Evolutionary conservation across 2,113 vertebrate species (phyloP).

Genomic region (Lota lota): DNA sequence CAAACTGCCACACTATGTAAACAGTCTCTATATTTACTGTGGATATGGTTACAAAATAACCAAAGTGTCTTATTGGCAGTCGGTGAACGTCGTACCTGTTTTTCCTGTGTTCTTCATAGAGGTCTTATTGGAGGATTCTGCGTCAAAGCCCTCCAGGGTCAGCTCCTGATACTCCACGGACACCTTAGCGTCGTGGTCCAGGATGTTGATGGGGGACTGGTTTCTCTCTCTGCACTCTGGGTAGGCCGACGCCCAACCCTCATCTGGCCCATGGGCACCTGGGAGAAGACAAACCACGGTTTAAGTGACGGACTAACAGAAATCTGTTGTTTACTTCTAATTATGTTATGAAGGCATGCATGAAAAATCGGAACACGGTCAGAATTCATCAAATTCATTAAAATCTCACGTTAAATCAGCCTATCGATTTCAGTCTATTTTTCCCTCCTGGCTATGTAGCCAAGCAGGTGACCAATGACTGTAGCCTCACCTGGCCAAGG

Average conservation of each 20-base stretch:
- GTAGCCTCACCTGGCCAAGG: too few relatives aligned
- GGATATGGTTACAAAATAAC: neutral
- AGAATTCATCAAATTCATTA: too few relatives aligned
- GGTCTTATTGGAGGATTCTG: constrained; percentile 93
- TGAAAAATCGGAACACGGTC: too few relatives aligned
- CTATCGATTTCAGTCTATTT: too few relatives aligned
- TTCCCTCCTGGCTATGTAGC: too few relatives aligned
- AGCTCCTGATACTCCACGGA: constrained; percentile 88
- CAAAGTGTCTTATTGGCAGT: neutral
- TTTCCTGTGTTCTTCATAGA: constrained; percentile 99
- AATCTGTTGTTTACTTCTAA: too few relatives aligned
- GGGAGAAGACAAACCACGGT: constrained; percentile 26
- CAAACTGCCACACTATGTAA: too few relatives aligned
- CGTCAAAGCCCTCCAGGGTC: constrained; percentile 87
- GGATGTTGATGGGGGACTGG: constrained; percentile 92
- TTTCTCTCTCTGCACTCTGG: constrained; percentile 83
- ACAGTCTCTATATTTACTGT: constrained; percentile 13
- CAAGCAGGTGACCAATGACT: too few relatives aligned
- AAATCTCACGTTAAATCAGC: too few relatives aligned
- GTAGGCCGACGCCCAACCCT: constrained; percentile 86
- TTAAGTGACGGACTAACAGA: too few relatives aligned
- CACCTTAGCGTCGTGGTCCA: constrained; percentile 80
- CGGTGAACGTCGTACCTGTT: constrained; percentile 77
- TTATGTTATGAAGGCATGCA: too few relatives aligned
- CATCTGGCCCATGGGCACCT: constrained; percentile 90